Conservation (phyloP, 2,113 vertebrate species). For the Sigmodon hispidus region DNA sequence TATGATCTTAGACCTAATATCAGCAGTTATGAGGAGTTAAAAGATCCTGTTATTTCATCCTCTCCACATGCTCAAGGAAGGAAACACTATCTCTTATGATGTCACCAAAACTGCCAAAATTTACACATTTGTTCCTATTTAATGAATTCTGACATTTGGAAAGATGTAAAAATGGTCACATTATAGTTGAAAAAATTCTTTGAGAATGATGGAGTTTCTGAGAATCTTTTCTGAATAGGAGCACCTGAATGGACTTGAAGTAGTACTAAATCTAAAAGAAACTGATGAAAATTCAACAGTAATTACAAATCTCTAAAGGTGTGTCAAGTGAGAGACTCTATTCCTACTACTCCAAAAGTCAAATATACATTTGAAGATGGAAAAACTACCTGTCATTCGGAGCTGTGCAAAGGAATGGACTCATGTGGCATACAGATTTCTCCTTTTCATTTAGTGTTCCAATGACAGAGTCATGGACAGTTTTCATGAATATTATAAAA, state of each 20-base stretch:
- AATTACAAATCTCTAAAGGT: neutral
- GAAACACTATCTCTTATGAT: neutral
- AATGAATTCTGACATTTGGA: neutral
- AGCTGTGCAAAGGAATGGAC: neutral
- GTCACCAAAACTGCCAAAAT: neutral
- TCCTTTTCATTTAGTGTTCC: neutral
- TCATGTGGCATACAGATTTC: neutral
- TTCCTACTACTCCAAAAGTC: neutral
- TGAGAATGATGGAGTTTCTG: neutral
- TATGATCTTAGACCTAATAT: neutral
- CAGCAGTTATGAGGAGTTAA: neutral
- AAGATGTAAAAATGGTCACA: neutral
- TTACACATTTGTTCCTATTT: neutral
- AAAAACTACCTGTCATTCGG: neutral
- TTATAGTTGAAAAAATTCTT: neutral
- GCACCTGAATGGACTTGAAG: neutral
- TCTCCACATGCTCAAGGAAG: neutral
- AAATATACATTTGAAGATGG: neutral
- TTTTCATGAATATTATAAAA: neutral
- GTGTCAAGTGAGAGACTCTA: neutral
- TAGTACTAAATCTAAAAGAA: neutral
- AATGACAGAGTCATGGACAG: neutral
- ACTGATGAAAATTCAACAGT: neutral
- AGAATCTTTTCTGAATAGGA: neutral
- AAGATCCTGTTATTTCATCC: neutral